Conservation (phyloP, 2,888 invertebrate genomes). For the Chymomyza amoena region DNA sequence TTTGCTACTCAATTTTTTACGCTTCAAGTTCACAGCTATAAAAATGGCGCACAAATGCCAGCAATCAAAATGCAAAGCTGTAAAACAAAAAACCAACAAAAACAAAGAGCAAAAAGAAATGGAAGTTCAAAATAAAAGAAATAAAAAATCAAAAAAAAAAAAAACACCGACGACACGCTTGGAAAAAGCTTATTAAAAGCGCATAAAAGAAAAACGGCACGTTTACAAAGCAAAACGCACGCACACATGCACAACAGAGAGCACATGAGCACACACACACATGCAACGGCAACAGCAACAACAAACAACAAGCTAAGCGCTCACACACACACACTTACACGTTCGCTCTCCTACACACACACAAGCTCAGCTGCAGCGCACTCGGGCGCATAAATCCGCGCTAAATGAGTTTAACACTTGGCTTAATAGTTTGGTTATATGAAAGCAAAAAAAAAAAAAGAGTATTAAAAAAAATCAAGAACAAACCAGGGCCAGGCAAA, state of each 20-base stretch:
- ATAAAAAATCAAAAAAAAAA: constrained; percentile 2
- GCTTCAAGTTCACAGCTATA: constrained; percentile 51
- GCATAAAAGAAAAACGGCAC: constrained; percentile 68
- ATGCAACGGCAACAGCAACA: constrained; percentile 18
- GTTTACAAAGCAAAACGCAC: constrained; percentile 59
- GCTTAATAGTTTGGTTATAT: constrained; percentile 72
- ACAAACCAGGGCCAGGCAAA: constrained; percentile 24
- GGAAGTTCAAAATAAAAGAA: background rate
- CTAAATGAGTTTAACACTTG: constrained; percentile 72
- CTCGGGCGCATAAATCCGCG: constrained; percentile 73
- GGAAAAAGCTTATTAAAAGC: constrained; percentile 68
- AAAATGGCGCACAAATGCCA: constrained; percentile 45
- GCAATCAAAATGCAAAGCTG: constrained; percentile 57
- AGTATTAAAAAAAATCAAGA: constrained; percentile 16
- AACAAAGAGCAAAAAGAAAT: background rate
- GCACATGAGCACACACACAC: background rate
- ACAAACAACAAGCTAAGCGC: constrained; percentile 15
- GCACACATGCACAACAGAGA: constrained; percentile 10
- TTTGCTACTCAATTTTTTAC: constrained; percentile 33
- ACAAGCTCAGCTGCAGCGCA: constrained; percentile 34
- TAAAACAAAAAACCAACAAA: constrained; percentile 44
- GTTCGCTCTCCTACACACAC: background rate
- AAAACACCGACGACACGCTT: constrained; percentile 49
- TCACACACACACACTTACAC: background rate
- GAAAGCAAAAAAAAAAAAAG: constrained; percentile 51